Base-by-base conservation (phyloP, 2,113 vertebrate species). In the Ammodytes dubius region DNA sequence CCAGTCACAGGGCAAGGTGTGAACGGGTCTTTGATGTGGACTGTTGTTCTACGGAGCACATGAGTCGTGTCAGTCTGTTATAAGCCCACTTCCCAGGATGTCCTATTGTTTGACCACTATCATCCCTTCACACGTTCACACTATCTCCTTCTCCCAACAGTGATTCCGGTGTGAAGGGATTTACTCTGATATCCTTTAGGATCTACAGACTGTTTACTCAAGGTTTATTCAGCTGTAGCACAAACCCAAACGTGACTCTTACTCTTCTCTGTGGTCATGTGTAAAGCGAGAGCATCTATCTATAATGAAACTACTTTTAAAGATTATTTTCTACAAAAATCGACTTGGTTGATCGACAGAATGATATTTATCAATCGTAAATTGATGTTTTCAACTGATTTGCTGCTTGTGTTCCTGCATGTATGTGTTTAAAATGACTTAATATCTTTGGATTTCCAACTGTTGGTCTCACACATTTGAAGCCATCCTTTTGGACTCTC, bases 201-300 rank as follows among this genome's bases (percentile, higher is more conserved):
- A 75, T 74, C 52, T 56, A 2, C 35, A 49, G 68, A 81, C 70
- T 70, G 82, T 77, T 84, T 37, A 59, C 10, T 79, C 47, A 52
- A 76, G 77, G 71, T 71, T 71, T 63, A 0, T 17, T 4, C 59
- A n/a, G 59, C 59, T 61, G 15, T 52, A 15, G 15, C 17, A 57
- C 67, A 8, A 27, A 74, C 82, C 0, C 47, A 69, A 47, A 40
- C 1, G 6, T 64, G 50, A 64, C 56, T 64, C 66, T 35, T 75
- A 80, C 82, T 83, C 80, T 71, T 82, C 72, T 46, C 56, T 70
- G 64, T 39, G n/a, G 35, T 75, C 63, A 27, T 49, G 15, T 2
- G 1, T 49, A 67, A 61, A 45, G 6, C 37, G 10, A 67, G 40
- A 84, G 84, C 39, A 63, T 71, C 71, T 49, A 4, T 65, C 40